Evolutionary conservation across 2,888 invertebrate species (phyloP).

Genomic region (Rhagophthalmus giganteus): DNA sequence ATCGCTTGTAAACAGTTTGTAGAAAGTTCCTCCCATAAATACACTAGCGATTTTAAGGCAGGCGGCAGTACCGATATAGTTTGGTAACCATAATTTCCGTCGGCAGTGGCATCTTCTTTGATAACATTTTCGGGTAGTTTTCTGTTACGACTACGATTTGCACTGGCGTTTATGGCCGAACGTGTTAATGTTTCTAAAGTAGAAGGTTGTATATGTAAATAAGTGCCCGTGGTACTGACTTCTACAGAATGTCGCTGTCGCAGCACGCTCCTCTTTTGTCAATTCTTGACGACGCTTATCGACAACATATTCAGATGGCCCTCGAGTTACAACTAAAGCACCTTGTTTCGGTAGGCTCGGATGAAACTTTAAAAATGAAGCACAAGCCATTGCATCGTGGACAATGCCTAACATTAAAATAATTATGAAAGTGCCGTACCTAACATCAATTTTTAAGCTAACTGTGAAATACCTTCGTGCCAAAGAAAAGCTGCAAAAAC

Average conservation of each 20-base stretch:
- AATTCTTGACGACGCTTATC: slow-evolving; percentile 58
- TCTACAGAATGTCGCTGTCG: slow-evolving; percentile 87
- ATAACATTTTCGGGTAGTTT: slow-evolving; percentile 57
- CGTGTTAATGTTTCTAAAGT: slow-evolving; percentile 76
- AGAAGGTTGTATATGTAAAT: slow-evolving; percentile 77
- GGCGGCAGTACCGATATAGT: slow-evolving; percentile 81
- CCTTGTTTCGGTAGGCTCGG: slow-evolving; percentile 82
- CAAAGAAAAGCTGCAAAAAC: slow-evolving; percentile 95
- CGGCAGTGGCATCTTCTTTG: slow-evolving; percentile 49
- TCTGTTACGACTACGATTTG: slow-evolving; percentile 65
- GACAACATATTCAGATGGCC: slow-evolving; percentile 47
- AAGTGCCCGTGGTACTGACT: slow-evolving; percentile 69
- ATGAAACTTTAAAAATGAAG: slow-evolving; percentile 93
- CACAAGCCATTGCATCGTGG: slow-evolving; percentile 97
- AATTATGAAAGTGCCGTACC: no score
- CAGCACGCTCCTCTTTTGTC: slow-evolving; percentile 64
- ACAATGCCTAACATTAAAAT: slow-evolving; percentile 70
- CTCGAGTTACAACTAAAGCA: slow-evolving; percentile 72
- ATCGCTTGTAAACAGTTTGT: slow-evolving; percentile 68
- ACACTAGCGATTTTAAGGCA: slow-evolving; percentile 83
- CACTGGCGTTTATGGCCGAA: slow-evolving; percentile 77
- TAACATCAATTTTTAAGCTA: no score
- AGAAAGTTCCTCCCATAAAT: slow-evolving; percentile 87
- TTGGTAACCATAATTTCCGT: slow-evolving; percentile 54
- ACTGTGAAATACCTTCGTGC: slow-evolving; percentile 94